Percentiles rank a stretch among this genome's conserved stretches.
Conservation (phyloP, 2,888 invertebrate genomes). For the Apodemia mormo region DNA sequence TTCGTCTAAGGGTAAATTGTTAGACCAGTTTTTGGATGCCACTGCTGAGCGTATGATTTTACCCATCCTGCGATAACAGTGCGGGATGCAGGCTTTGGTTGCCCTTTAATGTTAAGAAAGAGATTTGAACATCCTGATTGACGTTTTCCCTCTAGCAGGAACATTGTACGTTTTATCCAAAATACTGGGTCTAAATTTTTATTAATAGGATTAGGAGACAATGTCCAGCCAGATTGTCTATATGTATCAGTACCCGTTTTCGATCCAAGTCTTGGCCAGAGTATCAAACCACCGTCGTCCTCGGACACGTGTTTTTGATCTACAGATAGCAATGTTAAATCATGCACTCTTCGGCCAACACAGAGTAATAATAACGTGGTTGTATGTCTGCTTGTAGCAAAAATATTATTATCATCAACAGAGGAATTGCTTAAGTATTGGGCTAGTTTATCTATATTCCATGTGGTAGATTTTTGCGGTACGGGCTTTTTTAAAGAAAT, state of each 20-base stretch:
- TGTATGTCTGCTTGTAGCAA: constrained; percentile 12
- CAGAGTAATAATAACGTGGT: constrained; percentile 18
- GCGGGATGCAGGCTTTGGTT: constrained; percentile 32
- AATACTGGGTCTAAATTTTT: constrained; percentile 26
- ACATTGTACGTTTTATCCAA: constrained; percentile 29
- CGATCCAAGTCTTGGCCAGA: constrained; percentile 32
- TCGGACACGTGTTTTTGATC: constrained; percentile 15
- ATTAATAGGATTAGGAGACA: constrained; percentile 14
- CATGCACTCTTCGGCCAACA: constrained; percentile 20
- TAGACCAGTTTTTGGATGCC: constrained; percentile 29
- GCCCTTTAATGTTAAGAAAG: constrained; percentile 35
- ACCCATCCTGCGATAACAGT: constrained; percentile 37
- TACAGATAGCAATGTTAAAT: constrained; percentile 13
- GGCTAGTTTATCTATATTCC: no score
- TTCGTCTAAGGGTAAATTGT: no score
- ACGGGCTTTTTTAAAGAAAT: no score
- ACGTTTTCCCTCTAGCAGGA: not conserved
- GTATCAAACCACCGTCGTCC: constrained; percentile 1
- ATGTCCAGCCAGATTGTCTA: constrained; percentile 33
- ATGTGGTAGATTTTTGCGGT: no score
- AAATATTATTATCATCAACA: not conserved
- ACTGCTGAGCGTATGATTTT: constrained; percentile 30
- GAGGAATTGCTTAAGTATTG: no score
- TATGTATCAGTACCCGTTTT: constrained; percentile 25
- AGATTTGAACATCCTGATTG: constrained; percentile 22